A percentile compares a stretch with the other conserved stretches of the same genome.
These are phyloP conservation scores for Butorides virescens DNA, from an alignment of 2,113 vertebrate genomes.

Conservation along the genomic window DNA sequence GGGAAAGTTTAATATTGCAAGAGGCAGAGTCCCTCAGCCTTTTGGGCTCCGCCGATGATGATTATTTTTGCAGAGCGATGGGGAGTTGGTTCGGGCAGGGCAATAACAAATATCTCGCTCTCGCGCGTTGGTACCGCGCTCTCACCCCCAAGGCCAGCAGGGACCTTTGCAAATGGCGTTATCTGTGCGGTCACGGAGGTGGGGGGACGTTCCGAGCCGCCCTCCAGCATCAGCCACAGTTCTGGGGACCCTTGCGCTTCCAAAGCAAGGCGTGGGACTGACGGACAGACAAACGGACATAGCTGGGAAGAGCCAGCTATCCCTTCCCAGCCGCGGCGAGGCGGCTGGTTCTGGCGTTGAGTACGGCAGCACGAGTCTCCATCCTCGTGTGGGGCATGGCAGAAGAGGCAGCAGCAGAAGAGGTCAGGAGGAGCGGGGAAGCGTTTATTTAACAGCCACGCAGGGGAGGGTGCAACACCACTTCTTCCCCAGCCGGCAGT, in stretches of 20 bases:
- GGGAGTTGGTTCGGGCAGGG: not conserved
- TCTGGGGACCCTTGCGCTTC: not conserved
- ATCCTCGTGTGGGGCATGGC: accelerated
- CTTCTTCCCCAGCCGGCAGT: not conserved
- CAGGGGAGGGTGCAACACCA: not conserved
- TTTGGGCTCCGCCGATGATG: not conserved
- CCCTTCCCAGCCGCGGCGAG: not conserved
- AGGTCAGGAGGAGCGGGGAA: not conserved
- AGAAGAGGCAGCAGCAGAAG: not conserved
- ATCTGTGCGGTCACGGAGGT: not conserved
- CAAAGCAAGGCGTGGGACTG: not conserved
- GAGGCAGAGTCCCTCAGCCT: slow-evolving; percentile 35
- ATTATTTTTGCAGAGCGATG: not conserved
- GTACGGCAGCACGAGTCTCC: accelerated
- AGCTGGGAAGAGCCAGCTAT: not conserved
- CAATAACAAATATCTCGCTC: not conserved
- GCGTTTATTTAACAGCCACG: not conserved
- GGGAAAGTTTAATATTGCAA: slow-evolving; percentile 52
- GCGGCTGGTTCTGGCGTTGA: not conserved
- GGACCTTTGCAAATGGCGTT: not conserved
- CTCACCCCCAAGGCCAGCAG: not conserved
- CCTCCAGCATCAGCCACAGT: not conserved
- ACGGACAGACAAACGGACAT: not conserved
- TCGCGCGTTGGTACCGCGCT: not conserved
- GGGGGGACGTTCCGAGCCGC: not conserved